Percentiles rank a stretch among this genome's conserved stretches.
Evolutionary conservation across 2,888 invertebrate genomes (phyloP).

Genomic region (Cynaeus angustus): DNA sequence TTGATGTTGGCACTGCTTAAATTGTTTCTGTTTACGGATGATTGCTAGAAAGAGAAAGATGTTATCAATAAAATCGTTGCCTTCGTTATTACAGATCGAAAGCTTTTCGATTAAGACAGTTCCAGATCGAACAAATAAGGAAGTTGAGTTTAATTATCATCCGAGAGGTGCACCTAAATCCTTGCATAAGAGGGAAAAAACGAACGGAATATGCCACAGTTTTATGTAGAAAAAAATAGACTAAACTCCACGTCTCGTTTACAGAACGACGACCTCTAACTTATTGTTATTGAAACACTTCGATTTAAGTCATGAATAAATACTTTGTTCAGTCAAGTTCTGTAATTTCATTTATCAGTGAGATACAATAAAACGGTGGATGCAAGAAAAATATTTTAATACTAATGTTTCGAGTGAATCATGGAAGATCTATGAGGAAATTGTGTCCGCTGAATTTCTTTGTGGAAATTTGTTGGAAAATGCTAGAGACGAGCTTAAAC

Average conservation of each 20-base stretch:
- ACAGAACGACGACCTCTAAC: too few relatives aligned
- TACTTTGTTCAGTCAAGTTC: constrained; percentile 10
- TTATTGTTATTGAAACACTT: too few relatives aligned
- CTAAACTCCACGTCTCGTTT: too few relatives aligned
- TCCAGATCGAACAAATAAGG: too few relatives aligned
- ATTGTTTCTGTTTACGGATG: constrained; percentile 19
- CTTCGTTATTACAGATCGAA: not conserved
- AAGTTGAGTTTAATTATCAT: too few relatives aligned
- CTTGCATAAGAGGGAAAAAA: too few relatives aligned
- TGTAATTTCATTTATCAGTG: constrained; percentile 11
- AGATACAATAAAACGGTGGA: constrained; percentile 10
- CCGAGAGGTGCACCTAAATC: too few relatives aligned
- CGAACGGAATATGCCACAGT: too few relatives aligned
- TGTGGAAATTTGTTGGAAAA: too few relatives aligned
- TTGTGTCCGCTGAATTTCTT: not conserved
- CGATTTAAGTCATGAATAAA: constrained; percentile 7
- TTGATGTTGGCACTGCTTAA: constrained; percentile 6
- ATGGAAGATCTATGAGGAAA: constrained; percentile 8
- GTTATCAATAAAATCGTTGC: not conserved
- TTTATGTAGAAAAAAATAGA: too few relatives aligned
- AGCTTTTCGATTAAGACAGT: too few relatives aligned
- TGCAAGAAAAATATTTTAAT: constrained; percentile 29
- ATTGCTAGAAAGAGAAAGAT: constrained; percentile 3
- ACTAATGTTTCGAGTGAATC: constrained; percentile 16
- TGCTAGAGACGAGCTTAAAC: too few relatives aligned